Evolutionary conservation across 2,888 invertebrate genomes (phyloP), one percentile per base, ranked within the genome.

Genomic region (Tachina lurida): DNA sequence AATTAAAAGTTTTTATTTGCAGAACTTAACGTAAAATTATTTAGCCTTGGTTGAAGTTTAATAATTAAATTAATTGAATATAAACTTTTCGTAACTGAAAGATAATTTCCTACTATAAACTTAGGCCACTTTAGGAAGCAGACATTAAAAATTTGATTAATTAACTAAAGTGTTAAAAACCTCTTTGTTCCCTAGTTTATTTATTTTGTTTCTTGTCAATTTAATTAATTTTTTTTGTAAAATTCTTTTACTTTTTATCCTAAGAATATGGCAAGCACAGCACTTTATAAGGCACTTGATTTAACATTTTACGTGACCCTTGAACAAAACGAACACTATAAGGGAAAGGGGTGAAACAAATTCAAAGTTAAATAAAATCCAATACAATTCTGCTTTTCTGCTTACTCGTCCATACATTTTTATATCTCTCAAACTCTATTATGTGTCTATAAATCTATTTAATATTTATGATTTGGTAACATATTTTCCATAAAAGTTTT

Each of bases 381-480:
- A 52, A 68, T 52, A 60, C 39, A 63, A 63, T 58, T 74, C 58
- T 65, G 12, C 10, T 41, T 52, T 49, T 41, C 9, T 58, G 17
- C 22, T 49, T 39, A 49, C 13, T 3, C 71, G 10, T 15, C n/a
- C 65, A 56, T 54, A n/a, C 17, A 19, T 31, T 52, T 70, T 17
- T n/a, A n/a, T 79, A 67, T 15, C 77, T 31, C 49, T 43, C 56
- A 19, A 65, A 58, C 41, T 65, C 41, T 43, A 58, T 58, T 41
- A 67, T 31, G 31, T 31, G 31, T 52, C 82, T 65, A 83, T 76
- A 76, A 82, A 76, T 82, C 47, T 71, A 60, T 77, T 77, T 71
- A 63, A 83, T 77, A 77, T 83, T 83, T 83, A 83, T 77, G 73
- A 65, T 71, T 60, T 83, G 83, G 83, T 60, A 83, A 83, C 83